phyloP scores from a whole-genome alignment of 2,888 invertebrate genomes.

The Zaprionus lineosus region DNA sequence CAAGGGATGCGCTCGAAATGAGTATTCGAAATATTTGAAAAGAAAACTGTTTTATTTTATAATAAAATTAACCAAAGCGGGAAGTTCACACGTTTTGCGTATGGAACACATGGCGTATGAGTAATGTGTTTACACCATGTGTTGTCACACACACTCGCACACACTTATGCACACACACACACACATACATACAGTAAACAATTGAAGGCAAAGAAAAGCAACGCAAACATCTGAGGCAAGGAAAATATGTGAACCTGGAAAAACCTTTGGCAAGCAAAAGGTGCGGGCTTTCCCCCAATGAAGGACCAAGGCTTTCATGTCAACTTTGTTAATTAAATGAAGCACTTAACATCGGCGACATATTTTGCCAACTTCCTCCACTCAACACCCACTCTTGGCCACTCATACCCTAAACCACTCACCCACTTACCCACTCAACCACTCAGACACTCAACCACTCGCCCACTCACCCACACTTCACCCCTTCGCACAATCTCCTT shows the following conservation, averaged over 20 bases:
- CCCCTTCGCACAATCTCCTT: conserved; percentile 6
- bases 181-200: conserved; percentile 21
- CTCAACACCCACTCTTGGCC: no score
- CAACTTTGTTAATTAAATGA: conserved; percentile 78
- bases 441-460: not conserved
- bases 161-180: conserved; percentile 19
- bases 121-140: conserved; percentile 39
- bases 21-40: conserved; percentile 7
- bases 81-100: conserved; percentile 2
- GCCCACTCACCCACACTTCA: not conserved
- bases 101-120: conserved; percentile 63
- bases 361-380: conserved; percentile 41
- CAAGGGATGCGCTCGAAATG: no score
- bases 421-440: not conserved
- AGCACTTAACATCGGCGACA: conserved; percentile 74
- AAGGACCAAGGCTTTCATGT: conserved; percentile 61
- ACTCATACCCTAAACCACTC: no score
- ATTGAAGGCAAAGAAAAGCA: conserved; percentile 36
- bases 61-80: conserved; percentile 46
- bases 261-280: conserved; percentile 16
- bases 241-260: conserved; percentile 7
- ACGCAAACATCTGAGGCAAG: conserved; percentile 12
- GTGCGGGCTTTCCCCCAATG: conserved; percentile 47
- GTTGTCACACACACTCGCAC: conserved; percentile 19
- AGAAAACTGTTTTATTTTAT: no score